Evolutionary conservation across 1,140 invertebrate species (phyloP).

Genomic region (Drosophila pseudoobscura): DNA sequence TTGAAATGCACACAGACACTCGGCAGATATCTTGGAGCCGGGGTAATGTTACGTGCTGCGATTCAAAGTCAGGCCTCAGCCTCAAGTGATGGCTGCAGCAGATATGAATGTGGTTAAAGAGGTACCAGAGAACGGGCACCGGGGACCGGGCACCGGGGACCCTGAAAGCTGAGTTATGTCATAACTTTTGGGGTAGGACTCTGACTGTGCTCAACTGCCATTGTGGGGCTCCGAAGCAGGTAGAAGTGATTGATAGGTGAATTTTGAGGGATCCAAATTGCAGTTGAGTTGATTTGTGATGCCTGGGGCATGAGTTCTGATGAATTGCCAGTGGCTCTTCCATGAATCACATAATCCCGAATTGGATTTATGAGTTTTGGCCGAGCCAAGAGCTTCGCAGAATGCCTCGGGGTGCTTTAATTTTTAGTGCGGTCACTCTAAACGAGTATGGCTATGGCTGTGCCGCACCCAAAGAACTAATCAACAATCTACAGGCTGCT

Average conservation of each 20-base stretch:
- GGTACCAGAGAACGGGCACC: background rate
- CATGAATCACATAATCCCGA: constrained; percentile 3
- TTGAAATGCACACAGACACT: constrained; percentile 49
- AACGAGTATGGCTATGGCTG: background rate
- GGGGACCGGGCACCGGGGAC: no score
- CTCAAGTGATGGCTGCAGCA: constrained; percentile 58
- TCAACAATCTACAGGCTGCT: background rate
- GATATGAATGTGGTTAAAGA: constrained; percentile 27
- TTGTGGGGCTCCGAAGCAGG: constrained; percentile 17
- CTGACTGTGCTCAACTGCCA: background rate
- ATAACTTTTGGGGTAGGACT: constrained; percentile 39
- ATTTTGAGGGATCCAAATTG: constrained; percentile 13
- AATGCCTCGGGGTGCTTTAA: background rate
- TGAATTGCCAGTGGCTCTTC: constrained; percentile 28
- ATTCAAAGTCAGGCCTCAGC: constrained; percentile 48
- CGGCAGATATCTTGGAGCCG: constrained; percentile 22
- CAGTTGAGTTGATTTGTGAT: constrained; percentile 39
- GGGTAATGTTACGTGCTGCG: constrained; percentile 59
- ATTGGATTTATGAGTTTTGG: constrained; percentile 25
- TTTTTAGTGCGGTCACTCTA: constrained; percentile 15
- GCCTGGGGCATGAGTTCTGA: constrained; percentile 33
- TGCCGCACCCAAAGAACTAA: background rate
- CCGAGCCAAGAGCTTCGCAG: background rate
- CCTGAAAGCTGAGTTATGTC: constrained; percentile 45
- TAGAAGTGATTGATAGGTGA: constrained; percentile 62